These are phyloP conservation scores for Austrolebias charrua DNA, from an alignment of 2,797 vertebrate genomes.

Conservation along the genomic window DNA sequence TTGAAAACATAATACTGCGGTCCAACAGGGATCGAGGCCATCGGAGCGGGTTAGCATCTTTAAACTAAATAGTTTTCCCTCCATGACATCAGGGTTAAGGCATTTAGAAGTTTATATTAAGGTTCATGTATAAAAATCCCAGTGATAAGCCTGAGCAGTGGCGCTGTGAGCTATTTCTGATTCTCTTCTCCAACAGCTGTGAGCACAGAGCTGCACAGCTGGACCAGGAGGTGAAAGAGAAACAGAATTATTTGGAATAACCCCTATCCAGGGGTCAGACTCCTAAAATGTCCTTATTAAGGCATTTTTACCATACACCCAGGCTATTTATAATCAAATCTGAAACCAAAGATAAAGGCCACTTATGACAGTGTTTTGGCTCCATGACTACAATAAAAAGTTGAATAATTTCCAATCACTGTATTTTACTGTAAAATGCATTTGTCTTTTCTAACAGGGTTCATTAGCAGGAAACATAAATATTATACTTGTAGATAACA, in stretches of 20 bases:
- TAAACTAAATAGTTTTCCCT: slow-evolving; percentile 14
- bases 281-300: not conserved
- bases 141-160: slow-evolving; percentile 11
- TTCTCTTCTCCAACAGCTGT: slow-evolving; percentile 8
- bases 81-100: slow-evolving; percentile 17
- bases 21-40: slow-evolving; percentile 56
- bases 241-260: slow-evolving; percentile 26
- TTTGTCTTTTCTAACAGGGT: no score
- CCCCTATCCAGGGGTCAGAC: slow-evolving; percentile 26
- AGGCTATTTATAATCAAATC: not conserved
- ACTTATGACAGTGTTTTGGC: no score
- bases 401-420: no score
- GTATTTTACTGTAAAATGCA: no score
- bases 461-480: no score
- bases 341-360: not conserved
- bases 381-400: no score
- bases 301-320: not conserved
- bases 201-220: slow-evolving; percentile 27
- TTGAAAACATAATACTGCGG: slow-evolving; percentile 51
- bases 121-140: slow-evolving; percentile 2
- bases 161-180: slow-evolving; percentile 27
- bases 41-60: slow-evolving; percentile 62
- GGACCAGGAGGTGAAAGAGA: slow-evolving; percentile 22
- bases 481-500: no score
- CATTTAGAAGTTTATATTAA: slow-evolving; percentile 17